Evolutionary conservation across 2,797 vertebrate genomes (phyloP), one percentile per base, ranked within the genome.

Genomic region (Manis crassicaudata): DNA sequence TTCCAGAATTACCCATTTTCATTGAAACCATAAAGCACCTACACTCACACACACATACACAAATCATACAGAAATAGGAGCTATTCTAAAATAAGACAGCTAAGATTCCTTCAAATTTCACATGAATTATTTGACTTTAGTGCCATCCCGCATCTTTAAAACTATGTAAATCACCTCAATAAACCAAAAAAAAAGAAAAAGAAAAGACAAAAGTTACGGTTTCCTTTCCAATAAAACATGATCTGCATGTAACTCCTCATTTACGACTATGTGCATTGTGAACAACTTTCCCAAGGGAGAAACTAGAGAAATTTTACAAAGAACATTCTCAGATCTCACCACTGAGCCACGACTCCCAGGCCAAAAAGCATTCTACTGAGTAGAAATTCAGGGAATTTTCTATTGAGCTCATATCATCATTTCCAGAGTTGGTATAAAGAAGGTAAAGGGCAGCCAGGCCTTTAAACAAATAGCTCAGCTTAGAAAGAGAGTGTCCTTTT

Each of bases 201-300:
- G 46, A 8, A 29, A 4, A 56, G 27, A 25, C 60, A 25, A 96
- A 95, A 94, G 7, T 54, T 0, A 88, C 65, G 2, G 84, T 86
- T 94, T 67, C 60, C 67, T 87, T 29, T 67, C 14, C 52, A 77
- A 37, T 94, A 50, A 96, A 97, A 96, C 85, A 17, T 76, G 12
- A 96, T 94, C 6, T 32, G 7, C 2, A 25, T 40, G 13, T 35
- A 54, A 63, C 56, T 95, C 86, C 91, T 65, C n/a, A 56, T 77
- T 88, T 92, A 63, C 5, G 86, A 37, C 3, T 58, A 37, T 6
- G 20, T 16, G 86, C 60, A 18, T 7, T 58, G 40, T 73, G 35
- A 93, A 29, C 18, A 94, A 46, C 20, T 92, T 80, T 81, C 23
- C 7, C 7, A 27, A 35, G 77, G 58, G 35, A 82, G 21, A 94